These are phyloP conservation scores for Poliocrania exsul DNA, from an alignment of 2,797 vertebrate genomes.

Conservation along the genomic window DNA sequence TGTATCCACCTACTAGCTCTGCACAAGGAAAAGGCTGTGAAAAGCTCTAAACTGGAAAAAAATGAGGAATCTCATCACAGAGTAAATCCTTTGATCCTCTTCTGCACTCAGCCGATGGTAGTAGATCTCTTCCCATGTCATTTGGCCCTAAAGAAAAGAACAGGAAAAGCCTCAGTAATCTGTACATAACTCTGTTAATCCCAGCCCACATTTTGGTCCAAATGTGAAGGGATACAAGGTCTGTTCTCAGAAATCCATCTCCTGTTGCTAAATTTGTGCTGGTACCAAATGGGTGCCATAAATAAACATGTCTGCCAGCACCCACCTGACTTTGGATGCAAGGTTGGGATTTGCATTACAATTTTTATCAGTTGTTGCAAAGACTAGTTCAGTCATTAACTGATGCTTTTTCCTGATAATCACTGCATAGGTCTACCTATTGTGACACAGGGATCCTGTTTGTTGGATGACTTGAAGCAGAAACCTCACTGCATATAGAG, in stretches of 20 bases:
- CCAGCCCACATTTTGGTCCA: neutral
- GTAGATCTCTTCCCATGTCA: neutral
- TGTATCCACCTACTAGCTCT: neutral
- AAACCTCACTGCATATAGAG: neutral
- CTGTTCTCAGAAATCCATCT: neutral
- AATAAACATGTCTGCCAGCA: neutral
- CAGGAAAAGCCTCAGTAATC: neutral
- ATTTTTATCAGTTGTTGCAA: neutral
- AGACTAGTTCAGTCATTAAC: neutral
- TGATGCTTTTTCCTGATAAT: neutral
- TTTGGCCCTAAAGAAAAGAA: fast-evolving
- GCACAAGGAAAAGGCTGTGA: neutral
- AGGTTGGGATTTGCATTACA: neutral
- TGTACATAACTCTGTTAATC: neutral
- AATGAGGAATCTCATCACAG: neutral
- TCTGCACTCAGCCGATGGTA: neutral
- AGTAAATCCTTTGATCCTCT: neutral
- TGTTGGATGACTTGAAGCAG: neutral
- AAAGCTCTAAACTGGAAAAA: neutral
- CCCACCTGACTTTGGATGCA: neutral
- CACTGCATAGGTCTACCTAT: neutral
- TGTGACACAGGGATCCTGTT: neutral
- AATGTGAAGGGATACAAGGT: neutral
- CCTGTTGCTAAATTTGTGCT: neutral
- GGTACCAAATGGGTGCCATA: neutral